phyloP scores from a whole-genome alignment of 2,113 vertebrate genomes.

The Lota lota region DNA sequence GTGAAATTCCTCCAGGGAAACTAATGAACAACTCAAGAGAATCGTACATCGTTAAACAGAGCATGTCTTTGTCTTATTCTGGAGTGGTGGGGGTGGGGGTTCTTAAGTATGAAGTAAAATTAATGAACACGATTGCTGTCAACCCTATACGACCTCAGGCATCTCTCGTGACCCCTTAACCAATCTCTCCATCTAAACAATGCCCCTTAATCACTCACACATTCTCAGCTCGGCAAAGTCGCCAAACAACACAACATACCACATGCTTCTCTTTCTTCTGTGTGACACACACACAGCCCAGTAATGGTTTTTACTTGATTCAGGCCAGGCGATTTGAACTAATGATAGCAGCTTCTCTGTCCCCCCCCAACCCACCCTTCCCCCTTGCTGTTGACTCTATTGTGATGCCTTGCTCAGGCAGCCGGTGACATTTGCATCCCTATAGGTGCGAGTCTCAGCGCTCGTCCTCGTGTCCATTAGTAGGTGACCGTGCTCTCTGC shows the following conservation, averaged over 20 bases:
- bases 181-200: slow-evolving; percentile 50
- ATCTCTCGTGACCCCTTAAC: slow-evolving; percentile 57
- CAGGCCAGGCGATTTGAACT: slow-evolving; percentile 44
- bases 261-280: slow-evolving; percentile 59
- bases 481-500: slow-evolving; percentile 22
- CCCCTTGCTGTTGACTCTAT: slow-evolving; percentile 40
- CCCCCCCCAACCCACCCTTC: slow-evolving; percentile 30
- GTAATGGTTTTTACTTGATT: slow-evolving; percentile 15
- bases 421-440: slow-evolving; percentile 67
- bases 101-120: slow-evolving; percentile 48
- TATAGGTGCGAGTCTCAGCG: slow-evolving; percentile 55
- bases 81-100: background rate
- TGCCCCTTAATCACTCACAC: slow-evolving; percentile 60
- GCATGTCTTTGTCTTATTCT: slow-evolving; percentile 40
- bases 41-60: slow-evolving; percentile 48
- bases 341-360: slow-evolving; percentile 64
- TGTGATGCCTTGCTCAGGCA: slow-evolving; percentile 54
- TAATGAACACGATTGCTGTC: slow-evolving; percentile 53
- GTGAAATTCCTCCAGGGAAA: slow-evolving; percentile 8
- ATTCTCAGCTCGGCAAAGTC: slow-evolving; percentile 48
- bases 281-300: slow-evolving; percentile 40
- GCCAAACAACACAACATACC: slow-evolving; percentile 48
- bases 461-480: slow-evolving; percentile 38
- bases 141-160: slow-evolving; percentile 56
- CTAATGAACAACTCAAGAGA: slow-evolving; percentile 28